Percentiles rank a stretch among this genome's conserved stretches.
Evolutionary conservation across 2,888 invertebrate species (phyloP).

Genomic region (Cryptophagus acutangulus): DNA sequence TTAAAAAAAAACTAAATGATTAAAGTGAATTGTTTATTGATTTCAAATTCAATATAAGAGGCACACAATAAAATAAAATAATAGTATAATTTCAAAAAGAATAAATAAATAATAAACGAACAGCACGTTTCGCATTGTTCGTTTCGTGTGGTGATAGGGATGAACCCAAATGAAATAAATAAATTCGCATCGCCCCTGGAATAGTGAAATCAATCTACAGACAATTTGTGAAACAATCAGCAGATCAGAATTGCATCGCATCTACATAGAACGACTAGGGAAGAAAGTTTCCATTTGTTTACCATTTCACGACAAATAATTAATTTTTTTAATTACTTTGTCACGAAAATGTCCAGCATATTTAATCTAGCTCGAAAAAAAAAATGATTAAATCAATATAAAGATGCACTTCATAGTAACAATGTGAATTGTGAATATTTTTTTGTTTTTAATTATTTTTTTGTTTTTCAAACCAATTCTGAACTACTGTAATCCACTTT

Average conservation of each 20-base stretch:
- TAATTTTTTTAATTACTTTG: constrained; percentile 14
- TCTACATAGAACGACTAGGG: neutral
- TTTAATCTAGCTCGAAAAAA: no score
- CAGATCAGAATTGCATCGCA: constrained; percentile 45
- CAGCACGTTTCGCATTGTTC: no score
- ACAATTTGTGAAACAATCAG: constrained; percentile 35
- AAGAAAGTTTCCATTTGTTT: constrained; percentile 3
- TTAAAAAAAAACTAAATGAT: constrained; percentile 32
- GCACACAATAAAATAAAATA: constrained; percentile 15
- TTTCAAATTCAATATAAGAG: constrained; percentile 41
- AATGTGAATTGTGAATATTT: no score
- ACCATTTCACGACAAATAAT: constrained; percentile 6
- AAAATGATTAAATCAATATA: no score
- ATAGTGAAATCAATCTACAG: constrained; percentile 48
- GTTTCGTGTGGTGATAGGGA: no score
- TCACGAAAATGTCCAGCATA: no score
- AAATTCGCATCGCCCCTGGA: constrained; percentile 34
- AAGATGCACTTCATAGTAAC: no score
- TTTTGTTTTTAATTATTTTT: no score
- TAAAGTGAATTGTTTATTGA: constrained; percentile 43
- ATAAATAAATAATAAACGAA: constrained; percentile 3
- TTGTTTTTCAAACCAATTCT: constrained; percentile 43
- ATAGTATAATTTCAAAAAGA: constrained; percentile 4
- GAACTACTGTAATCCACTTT: constrained; percentile 45
- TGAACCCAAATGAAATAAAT: constrained; percentile 14